phyloP scores from a whole-genome alignment of 2,113 vertebrate genomes.

The Acrocephalus arundinaceus region DNA sequence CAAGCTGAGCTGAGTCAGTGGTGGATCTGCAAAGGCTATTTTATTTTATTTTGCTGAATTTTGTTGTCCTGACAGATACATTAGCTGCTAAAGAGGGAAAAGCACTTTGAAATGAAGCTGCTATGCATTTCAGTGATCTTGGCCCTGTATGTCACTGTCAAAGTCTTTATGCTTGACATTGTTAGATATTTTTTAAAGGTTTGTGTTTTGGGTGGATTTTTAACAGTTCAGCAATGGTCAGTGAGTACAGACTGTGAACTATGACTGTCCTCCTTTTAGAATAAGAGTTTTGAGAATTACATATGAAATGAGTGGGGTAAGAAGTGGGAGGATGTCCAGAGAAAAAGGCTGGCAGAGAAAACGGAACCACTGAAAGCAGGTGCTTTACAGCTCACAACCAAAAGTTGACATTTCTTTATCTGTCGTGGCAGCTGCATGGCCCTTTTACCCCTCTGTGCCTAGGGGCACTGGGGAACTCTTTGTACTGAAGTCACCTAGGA shows the following conservation, averaged over 20 bases:
- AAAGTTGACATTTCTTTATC: background rate
- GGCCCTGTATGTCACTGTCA: background rate
- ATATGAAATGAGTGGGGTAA: background rate
- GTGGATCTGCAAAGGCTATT: background rate
- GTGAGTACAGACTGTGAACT: background rate
- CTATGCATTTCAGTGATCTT: background rate
- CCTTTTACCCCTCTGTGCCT: background rate
- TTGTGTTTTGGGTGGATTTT: background rate
- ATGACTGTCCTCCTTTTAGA: background rate
- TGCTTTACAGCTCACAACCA: background rate
- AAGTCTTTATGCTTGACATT: background rate
- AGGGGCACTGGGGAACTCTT: background rate
- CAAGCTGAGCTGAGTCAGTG: background rate
- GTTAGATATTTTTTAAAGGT: background rate
- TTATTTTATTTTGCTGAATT: background rate
- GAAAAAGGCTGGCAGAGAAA: background rate
- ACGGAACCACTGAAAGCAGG: background rate
- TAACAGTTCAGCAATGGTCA: background rate
- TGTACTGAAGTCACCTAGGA: background rate
- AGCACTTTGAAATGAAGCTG: background rate
- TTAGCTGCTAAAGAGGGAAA: background rate
- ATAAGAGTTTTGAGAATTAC: background rate
- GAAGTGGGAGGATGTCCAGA: background rate
- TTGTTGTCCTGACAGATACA: background rate
- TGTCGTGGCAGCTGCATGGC: background rate